Evolutionary conservation across 1,140 invertebrate species (phyloP).

Genomic region (Drosophila ironensis): DNA sequence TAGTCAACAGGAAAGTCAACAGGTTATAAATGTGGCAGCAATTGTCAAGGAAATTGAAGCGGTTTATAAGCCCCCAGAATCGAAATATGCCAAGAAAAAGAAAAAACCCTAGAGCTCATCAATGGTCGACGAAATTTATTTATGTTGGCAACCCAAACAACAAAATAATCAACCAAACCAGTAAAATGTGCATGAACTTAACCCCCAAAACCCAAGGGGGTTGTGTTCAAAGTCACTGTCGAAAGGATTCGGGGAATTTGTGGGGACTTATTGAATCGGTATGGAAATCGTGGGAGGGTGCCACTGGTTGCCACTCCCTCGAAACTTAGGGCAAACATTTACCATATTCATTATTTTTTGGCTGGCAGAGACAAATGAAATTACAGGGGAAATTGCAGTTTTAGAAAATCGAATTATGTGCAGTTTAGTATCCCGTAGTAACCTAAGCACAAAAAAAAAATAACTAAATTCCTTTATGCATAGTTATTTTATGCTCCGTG

Average conservation of each 20-base stretch:
- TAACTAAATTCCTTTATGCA: constrained; percentile 28
- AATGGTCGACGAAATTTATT: constrained; percentile 23
- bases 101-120: constrained; percentile 21
- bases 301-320: not conserved
- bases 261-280: not conserved
- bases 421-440: constrained; percentile 48
- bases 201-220: constrained; percentile 36
- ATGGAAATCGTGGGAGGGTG: not conserved
- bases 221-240: constrained; percentile 51
- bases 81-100: constrained; percentile 1
- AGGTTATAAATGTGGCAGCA: not conserved
- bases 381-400: constrained; percentile 46
- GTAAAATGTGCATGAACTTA: constrained; percentile 23
- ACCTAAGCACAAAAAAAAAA: not conserved
- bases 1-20: not conserved
- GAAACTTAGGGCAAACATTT: constrained; percentile 65
- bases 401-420: constrained; percentile 46
- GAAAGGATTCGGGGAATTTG: constrained; percentile 2
- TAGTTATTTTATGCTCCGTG: constrained; percentile 68
- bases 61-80: not conserved
- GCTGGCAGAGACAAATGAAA: constrained; percentile 55
- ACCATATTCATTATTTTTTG: constrained; percentile 44
- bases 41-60: not conserved
- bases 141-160: constrained; percentile 67
- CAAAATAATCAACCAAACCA: constrained; percentile 30